Base-by-base conservation (phyloP, 1,140 invertebrate genomes). In the Lepidurus arcticus region DNA sequence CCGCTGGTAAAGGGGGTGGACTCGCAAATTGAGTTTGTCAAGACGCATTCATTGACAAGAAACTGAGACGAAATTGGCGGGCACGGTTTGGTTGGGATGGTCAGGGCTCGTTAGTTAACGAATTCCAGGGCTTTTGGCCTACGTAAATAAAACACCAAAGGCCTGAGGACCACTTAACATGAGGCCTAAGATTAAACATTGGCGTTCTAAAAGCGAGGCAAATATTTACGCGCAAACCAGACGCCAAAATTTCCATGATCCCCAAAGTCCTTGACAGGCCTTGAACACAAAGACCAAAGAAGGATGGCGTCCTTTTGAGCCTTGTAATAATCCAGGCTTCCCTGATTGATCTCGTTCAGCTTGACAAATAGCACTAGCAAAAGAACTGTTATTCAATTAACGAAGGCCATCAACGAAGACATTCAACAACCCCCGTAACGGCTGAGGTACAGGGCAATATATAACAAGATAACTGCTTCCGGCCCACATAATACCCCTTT, bases 341-440 rank as follows among this genome's bases (percentile, higher is more conserved):
- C 13, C 53, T 65, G 21, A 65, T 65, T 21, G 53, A 65, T 16
- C 53, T 21, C 21, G 6, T 65, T 16, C 13, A 65, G 21, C 13
- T 7, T n/a, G 53, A 65, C 16, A 65, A 3, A 21, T 16, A 47
- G 13, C 16, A 21, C 16, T 16, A 21, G 16, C 53, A 16, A 65
- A 65, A 65, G 53, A n/a, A 65, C 53, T 65, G 53, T 65, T 65
- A 65, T 65, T 65, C 53, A 65, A 65, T 65, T 65, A 65, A 65
- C 16, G 16, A 16, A 65, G 53, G 53, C 53, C 53, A 16, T 65
- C 53, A 65, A 65, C 53, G 53, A 65, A 65, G 53, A 16, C 53
- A 65, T 65, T 65, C 53, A 65, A 13, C 53, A 65, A n/a, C 21
- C 21, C 53, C 21, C 53, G 16, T n/a, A 47, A 65, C 53, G 21